These are phyloP conservation scores for Phodopus roborovskii DNA, from an alignment of 2,113 vertebrate species.

Conservation along the genomic window DNA sequence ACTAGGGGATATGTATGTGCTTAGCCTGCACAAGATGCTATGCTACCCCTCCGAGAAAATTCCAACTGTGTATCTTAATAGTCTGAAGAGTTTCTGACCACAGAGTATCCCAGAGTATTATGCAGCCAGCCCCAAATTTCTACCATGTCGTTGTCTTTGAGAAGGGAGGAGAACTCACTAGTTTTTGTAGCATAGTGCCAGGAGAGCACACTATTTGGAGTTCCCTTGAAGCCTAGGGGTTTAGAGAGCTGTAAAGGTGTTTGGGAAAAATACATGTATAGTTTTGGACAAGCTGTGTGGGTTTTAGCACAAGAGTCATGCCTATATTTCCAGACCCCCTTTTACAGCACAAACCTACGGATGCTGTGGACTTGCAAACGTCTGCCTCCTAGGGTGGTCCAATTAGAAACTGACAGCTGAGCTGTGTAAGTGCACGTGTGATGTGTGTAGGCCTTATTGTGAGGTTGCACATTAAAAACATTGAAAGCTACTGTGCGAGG, in stretches of 20 bases:
- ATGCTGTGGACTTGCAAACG: slow-evolving; percentile 44
- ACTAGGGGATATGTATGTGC: neutral
- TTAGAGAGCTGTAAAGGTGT: slow-evolving; percentile 47
- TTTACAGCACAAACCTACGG: slow-evolving; percentile 39
- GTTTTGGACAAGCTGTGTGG: slow-evolving; percentile 29
- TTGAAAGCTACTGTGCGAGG: neutral
- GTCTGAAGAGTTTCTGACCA: slow-evolving; percentile 19
- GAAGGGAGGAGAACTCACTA: neutral
- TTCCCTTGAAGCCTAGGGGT: slow-evolving; percentile 49
- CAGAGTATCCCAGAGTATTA: neutral
- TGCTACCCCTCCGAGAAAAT: neutral
- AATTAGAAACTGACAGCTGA: slow-evolving; percentile 59
- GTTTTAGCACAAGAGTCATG: slow-evolving; percentile 52
- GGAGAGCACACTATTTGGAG: slow-evolving; percentile 47
- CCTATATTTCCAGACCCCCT: slow-evolving; percentile 59
- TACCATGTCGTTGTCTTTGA: slow-evolving; percentile 13
- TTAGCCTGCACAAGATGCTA: neutral
- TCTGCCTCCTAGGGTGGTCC: slow-evolving; percentile 27
- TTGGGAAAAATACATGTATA: slow-evolving; percentile 53
- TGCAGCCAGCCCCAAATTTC: slow-evolving; percentile 1
- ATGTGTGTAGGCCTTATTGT: neutral
- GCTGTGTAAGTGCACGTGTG: neutral
- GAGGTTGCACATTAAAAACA: neutral
- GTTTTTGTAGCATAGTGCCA: slow-evolving; percentile 42
- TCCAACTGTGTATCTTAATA: neutral